Conservation (phyloP, 2,113 vertebrate species). For the Probosciger aterrimus region DNA sequence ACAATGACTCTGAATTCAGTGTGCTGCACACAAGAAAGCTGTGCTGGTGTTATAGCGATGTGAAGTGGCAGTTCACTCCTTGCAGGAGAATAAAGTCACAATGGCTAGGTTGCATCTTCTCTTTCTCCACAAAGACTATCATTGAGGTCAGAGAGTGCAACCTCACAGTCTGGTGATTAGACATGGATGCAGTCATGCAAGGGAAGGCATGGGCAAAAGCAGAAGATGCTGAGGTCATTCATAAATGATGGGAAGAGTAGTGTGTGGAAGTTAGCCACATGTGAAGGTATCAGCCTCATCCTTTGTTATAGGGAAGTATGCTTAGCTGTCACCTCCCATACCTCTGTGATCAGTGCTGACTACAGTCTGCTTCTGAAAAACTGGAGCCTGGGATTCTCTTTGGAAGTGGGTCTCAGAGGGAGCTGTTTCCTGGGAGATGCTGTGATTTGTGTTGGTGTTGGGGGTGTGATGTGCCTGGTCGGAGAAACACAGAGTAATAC, state of each 20-base stretch:
- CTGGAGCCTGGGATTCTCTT: background rate
- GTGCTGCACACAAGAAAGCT: rapidly evolving
- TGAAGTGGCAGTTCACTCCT: background rate
- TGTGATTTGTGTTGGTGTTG: background rate
- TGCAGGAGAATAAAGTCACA: background rate
- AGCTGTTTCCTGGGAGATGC: background rate
- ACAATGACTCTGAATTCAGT: background rate
- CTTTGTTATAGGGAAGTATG: background rate
- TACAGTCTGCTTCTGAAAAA: background rate
- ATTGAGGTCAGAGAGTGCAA: background rate
- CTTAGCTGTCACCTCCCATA: background rate
- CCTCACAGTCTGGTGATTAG: background rate
- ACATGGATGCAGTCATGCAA: background rate
- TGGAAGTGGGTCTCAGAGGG: background rate
- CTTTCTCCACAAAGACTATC: background rate
- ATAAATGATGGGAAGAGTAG: background rate
- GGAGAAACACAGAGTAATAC: background rate
- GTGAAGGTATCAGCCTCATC: background rate
- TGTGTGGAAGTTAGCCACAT: background rate
- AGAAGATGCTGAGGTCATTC: background rate
- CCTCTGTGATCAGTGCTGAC: background rate
- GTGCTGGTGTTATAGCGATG: background rate
- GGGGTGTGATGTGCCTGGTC: background rate
- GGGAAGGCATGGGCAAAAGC: background rate
- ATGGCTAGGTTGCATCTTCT: background rate